These are phyloP conservation scores for Paratrypauchen microcephalus DNA, from an alignment of 2,797 vertebrate genomes.

Conservation along the genomic window DNA sequence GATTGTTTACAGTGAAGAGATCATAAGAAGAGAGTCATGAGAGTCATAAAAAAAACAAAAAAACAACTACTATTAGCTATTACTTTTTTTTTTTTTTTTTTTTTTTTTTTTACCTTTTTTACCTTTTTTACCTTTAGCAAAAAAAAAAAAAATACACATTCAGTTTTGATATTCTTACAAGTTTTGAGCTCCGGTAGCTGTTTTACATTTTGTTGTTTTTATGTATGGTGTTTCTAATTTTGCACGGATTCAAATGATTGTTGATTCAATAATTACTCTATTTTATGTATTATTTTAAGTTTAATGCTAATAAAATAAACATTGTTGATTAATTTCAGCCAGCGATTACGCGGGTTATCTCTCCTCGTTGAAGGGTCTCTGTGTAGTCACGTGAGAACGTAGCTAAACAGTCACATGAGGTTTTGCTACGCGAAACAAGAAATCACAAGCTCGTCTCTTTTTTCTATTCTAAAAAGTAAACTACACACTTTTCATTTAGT, in stretches of 20 bases:
- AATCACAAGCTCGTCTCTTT: conserved; percentile 6
- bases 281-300: background rate
- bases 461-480: background rate
- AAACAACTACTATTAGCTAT: no score
- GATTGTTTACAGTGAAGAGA: background rate
- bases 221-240: background rate
- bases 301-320: background rate
- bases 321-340: no score
- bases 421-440: conserved; percentile 23
- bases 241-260: background rate
- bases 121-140: background rate
- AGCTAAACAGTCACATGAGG: conserved; percentile 46
- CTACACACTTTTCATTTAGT: background rate
- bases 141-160: background rate
- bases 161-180: background rate
- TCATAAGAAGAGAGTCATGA: background rate
- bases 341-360: background rate
- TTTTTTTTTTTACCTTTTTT: no score
- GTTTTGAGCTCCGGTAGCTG: background rate
- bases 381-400: conserved; percentile 47
- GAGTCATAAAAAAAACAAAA: no score
- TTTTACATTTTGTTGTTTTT: background rate
- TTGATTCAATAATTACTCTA: background rate
- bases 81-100: background rate
- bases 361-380: background rate